Conservation (phyloP, 2,888 invertebrate genomes). For the Aphrophora alni region DNA sequence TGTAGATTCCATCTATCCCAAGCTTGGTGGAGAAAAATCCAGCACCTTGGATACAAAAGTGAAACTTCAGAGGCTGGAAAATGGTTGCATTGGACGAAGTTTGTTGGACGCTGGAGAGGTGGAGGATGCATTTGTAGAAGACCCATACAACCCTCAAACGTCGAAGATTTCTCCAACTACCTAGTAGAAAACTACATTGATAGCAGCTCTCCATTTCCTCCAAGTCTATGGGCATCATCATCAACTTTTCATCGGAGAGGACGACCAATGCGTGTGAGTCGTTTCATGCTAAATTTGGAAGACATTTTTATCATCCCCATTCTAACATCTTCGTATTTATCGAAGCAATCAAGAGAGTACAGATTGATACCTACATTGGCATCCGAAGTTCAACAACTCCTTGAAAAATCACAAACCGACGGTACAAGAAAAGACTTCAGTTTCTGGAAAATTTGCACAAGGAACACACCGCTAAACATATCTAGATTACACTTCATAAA, state of each 20-base stretch:
- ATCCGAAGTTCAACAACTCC: too few species aligned
- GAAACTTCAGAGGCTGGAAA: slow-evolving; percentile 12
- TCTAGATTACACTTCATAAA: slow-evolving; percentile 3
- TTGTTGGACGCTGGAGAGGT: slow-evolving; percentile 14
- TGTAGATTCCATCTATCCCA: slow-evolving; percentile 34
- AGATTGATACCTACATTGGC: not conserved
- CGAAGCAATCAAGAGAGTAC: slow-evolving; percentile 6
- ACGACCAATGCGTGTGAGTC: slow-evolving; percentile 17
- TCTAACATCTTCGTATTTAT: slow-evolving; percentile 17
- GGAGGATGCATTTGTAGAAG: slow-evolving; percentile 16
- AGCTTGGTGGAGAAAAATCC: slow-evolving; percentile 25
- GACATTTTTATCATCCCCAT: slow-evolving; percentile 15
- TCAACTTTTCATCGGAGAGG: slow-evolving; percentile 11
- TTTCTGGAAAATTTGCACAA: slow-evolving; percentile 10
- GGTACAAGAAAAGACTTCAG: not conserved
- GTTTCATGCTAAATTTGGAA: slow-evolving; percentile 13
- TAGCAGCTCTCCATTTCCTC: not conserved
- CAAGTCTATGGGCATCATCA: slow-evolving; percentile 7
- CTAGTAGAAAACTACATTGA: not conserved
- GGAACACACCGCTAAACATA: not conserved
- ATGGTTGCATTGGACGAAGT: slow-evolving; percentile 16
- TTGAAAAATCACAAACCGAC: too few species aligned
- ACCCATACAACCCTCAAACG: not conserved
- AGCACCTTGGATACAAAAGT: slow-evolving; percentile 12
- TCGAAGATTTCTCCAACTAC: not conserved